Percentiles rank a stretch among this genome's conserved stretches.
Evolutionary conservation across 1,140 invertebrate genomes (phyloP).

Genomic region (Bradynema listronoti): DNA sequence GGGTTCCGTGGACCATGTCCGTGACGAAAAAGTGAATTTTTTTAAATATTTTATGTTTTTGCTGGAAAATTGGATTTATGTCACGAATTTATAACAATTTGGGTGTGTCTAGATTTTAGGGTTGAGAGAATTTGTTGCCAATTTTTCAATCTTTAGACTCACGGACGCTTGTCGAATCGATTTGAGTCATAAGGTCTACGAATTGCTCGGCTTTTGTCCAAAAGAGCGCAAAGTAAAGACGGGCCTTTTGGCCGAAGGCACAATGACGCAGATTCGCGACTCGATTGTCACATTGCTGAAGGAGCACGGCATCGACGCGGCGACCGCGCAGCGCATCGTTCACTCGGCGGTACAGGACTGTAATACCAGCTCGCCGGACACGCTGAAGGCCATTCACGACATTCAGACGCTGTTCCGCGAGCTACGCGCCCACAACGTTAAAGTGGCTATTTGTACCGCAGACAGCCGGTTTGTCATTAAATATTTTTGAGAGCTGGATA

Average conservation of each 20-base stretch:
- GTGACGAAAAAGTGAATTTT: conserved; percentile 53
- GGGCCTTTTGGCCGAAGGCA: conserved; percentile 61
- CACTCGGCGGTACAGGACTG: conserved; percentile 35
- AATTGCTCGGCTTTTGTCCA: conserved; percentile 59
- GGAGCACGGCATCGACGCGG: conserved; percentile 54
- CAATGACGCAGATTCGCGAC: conserved; percentile 57
- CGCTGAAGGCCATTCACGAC: conserved; percentile 59
- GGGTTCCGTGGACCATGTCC: conserved; percentile 60
- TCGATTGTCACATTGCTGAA: conserved; percentile 56
- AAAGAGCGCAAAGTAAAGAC: conserved; percentile 55
- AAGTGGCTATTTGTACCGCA: conserved; percentile 62
- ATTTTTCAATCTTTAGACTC: conserved; percentile 33
- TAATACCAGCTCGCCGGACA: conserved; percentile 40
- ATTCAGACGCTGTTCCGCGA: conserved; percentile 59
- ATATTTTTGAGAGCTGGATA: too few relatives aligned
- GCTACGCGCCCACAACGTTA: conserved; percentile 59
- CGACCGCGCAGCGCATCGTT: conserved; percentile 43
- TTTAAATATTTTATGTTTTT: neutral
- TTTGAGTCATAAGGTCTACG: conserved; percentile 56
- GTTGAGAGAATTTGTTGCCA: conserved; percentile 1
- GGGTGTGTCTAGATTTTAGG: neutral
- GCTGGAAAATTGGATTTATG: neutral
- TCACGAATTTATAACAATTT: neutral
- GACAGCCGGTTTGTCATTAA: conserved; percentile 55
- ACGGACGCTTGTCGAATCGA: conserved; percentile 30